Evolutionary conservation across 23 tunicate genomes (phyloP).

Genomic region (Diplosoma virens): DNA sequence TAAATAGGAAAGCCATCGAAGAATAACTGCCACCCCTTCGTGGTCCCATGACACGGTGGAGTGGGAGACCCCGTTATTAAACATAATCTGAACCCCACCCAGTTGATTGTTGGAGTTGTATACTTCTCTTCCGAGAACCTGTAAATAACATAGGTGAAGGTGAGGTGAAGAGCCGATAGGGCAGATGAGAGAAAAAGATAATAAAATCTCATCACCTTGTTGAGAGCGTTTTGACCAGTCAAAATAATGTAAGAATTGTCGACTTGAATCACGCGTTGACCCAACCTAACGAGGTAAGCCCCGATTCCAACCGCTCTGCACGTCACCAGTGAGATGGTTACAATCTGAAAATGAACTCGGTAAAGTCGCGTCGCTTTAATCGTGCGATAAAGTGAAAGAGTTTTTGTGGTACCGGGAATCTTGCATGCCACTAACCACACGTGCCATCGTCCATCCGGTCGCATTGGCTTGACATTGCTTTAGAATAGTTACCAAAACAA

Average conservation of each 20-base stretch:
- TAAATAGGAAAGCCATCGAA: slow-evolving; percentile 92
- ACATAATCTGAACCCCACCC: slow-evolving; percentile 97
- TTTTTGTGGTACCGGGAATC: too few species aligned
- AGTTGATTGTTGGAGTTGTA: slow-evolving; percentile 98
- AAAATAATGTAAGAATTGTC: slow-evolving; percentile 87
- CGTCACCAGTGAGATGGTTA: slow-evolving; percentile 96
- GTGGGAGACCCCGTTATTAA: slow-evolving; percentile 92
- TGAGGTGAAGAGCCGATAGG: too few species aligned
- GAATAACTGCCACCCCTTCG: slow-evolving; percentile 74
- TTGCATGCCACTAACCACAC: too few species aligned
- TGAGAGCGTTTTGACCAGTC: slow-evolving; percentile 93
- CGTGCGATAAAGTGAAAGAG: too few species aligned
- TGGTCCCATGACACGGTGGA: slow-evolving; percentile 90
- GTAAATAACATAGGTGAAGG: background rate
- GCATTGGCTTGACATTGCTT: too few species aligned
- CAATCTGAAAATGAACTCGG: slow-evolving; percentile 74
- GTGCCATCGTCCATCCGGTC: too few species aligned
- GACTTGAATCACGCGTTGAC: slow-evolving; percentile 95
- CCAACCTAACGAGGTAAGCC: slow-evolving; percentile 96
- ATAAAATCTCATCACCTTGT: slow-evolving; percentile 77
- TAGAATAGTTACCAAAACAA: too few species aligned
- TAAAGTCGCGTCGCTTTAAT: too few species aligned
- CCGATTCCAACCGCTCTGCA: slow-evolving; percentile 99
- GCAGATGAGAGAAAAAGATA: too few species aligned
- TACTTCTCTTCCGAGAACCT: slow-evolving; percentile 96